phyloP scores from a whole-genome alignment of 2,888 invertebrate genomes.

The Dolichomitus sp. region DNA sequence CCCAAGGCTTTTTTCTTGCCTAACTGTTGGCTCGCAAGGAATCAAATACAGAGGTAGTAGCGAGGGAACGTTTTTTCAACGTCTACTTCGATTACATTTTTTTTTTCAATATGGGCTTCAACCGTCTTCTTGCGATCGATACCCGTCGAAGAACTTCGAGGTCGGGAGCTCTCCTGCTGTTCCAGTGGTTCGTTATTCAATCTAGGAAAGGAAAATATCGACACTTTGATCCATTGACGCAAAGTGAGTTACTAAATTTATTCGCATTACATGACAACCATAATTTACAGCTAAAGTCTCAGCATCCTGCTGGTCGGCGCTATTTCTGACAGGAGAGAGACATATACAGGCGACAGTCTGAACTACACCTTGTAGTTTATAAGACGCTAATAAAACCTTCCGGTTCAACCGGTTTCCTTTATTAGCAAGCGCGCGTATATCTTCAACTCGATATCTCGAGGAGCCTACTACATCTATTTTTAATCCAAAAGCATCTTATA shows the following conservation, averaged over 20 bases:
- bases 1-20: not conserved
- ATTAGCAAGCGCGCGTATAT: slow-evolving; percentile 36
- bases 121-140: not conserved
- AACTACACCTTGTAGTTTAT: not conserved
- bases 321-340: slow-evolving; percentile 19
- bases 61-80: not conserved
- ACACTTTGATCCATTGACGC: not conserved
- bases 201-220: slow-evolving; percentile 10
- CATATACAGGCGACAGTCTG: not conserved
- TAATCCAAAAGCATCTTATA: slow-evolving; percentile 16
- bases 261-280: not conserved
- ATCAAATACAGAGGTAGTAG: slow-evolving; percentile 11
- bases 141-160: not conserved
- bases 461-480: slow-evolving; percentile 38
- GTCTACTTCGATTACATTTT: not conserved
- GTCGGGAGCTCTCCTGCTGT: not conserved
- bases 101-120: not conserved
- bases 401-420: slow-evolving; percentile 61
- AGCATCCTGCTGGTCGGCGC: not conserved
- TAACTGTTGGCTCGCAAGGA: not conserved
- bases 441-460: slow-evolving; percentile 42
- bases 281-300: slow-evolving; percentile 26
- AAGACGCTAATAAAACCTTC: slow-evolving; percentile 54
- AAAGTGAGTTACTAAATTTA: slow-evolving; percentile 1
- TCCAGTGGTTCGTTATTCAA: not conserved